Conservation (phyloP, 1,140 invertebrate species). For the Anadara kagoshimensis region DNA sequence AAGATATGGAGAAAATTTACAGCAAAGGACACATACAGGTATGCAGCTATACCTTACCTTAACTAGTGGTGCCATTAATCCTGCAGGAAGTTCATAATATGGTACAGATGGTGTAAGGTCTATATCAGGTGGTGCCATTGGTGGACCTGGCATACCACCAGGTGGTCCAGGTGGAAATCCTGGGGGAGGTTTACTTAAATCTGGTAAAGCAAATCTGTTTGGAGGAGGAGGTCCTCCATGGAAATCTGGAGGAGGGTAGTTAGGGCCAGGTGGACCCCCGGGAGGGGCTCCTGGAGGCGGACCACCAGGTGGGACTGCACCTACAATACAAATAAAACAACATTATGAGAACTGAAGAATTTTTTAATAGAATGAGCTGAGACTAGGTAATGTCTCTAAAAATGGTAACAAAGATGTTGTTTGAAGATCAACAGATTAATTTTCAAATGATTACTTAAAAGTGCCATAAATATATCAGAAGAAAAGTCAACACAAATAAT, state of each 20-base stretch:
- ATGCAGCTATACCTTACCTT: slow-evolving; percentile 78
- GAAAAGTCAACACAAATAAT: too few species aligned
- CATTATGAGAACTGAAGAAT: too few species aligned
- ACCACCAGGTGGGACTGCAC: slow-evolving; percentile 7
- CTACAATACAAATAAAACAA: too few species aligned
- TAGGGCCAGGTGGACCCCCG: not conserved
- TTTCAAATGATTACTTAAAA: too few species aligned
- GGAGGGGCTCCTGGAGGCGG: slow-evolving; percentile 22
- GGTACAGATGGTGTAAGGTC: slow-evolving; percentile 88
- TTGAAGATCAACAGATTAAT: too few species aligned
- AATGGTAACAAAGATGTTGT: too few species aligned
- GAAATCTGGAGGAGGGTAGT: not conserved
- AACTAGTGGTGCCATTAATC: slow-evolving; percentile 94
- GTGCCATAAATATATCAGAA: too few species aligned
- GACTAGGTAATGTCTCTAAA: too few species aligned
- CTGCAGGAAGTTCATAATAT: slow-evolving; percentile 97
- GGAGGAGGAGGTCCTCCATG: slow-evolving; percentile 39
- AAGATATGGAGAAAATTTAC: not conserved
- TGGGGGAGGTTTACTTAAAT: slow-evolving; percentile 38
- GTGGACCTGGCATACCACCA: slow-evolving; percentile 66
- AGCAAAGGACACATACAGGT: not conserved
- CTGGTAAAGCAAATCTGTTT: slow-evolving; percentile 38
- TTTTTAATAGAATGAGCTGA: too few species aligned
- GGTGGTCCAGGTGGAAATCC: slow-evolving; percentile 60
- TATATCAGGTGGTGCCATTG: slow-evolving; percentile 64